phyloP scores from a whole-genome alignment of 2,797 vertebrate species.

The Leptatherina wallacei region DNA sequence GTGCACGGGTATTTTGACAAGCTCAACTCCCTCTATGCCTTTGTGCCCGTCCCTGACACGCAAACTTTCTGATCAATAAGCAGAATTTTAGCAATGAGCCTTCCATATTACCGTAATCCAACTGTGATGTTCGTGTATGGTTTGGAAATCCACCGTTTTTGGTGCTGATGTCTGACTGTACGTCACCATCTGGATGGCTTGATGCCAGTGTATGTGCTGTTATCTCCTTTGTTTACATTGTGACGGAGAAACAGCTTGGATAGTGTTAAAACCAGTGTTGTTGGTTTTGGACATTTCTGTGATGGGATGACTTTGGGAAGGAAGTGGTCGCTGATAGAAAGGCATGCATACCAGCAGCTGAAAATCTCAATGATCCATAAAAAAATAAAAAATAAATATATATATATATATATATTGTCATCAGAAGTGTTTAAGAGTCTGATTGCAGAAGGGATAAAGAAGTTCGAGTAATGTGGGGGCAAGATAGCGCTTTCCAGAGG shows the following conservation, averaged over 20 bases:
- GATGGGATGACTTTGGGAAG: background rate
- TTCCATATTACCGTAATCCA: background rate
- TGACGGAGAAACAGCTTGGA: too few relatives aligned
- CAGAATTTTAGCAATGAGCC: background rate
- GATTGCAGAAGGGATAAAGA: too few relatives aligned
- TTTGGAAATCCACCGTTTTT: background rate
- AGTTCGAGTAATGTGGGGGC: too few relatives aligned
- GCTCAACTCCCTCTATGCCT: background rate
- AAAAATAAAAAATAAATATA: too few relatives aligned
- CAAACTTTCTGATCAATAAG: background rate
- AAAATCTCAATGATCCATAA: too few relatives aligned
- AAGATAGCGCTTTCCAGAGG: too few relatives aligned
- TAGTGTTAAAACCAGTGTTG: background rate
- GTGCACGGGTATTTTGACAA: background rate
- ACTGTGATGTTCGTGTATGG: background rate
- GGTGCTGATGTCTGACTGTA: too few relatives aligned
- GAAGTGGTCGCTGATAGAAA: background rate
- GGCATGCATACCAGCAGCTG: too few relatives aligned
- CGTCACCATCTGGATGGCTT: background rate
- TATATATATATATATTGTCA: too few relatives aligned
- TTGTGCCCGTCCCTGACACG: background rate
- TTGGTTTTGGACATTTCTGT: background rate
- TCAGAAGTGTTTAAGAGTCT: too few relatives aligned
- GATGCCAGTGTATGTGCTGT: background rate
- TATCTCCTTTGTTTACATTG: background rate